Conservation (phyloP, 2,888 invertebrate genomes). For the Argynnis bischoffii region DNA sequence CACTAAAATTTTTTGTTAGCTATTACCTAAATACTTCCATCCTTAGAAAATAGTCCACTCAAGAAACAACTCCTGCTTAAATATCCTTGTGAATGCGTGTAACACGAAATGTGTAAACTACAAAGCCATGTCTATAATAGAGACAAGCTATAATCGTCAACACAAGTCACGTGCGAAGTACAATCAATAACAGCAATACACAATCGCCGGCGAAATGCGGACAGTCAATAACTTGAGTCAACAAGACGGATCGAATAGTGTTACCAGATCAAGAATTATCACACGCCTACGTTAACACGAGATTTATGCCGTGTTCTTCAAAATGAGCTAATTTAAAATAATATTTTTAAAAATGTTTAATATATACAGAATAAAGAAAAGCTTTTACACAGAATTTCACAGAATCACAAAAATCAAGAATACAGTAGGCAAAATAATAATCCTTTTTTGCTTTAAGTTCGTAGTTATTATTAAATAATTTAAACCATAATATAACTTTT, state of each 20-base stretch:
- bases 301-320: not conserved
- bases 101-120: conserved; percentile 32
- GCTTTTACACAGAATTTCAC: too few relatives aligned
- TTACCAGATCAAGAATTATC: conserved; percentile 52
- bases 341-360: not conserved
- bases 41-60: not conserved
- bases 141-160: conserved; percentile 66
- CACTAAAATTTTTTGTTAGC: not conserved
- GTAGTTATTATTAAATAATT: not conserved
- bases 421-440: too few relatives aligned
- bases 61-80: not conserved
- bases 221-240: conserved; percentile 79
- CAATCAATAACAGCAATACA: conserved; percentile 80
- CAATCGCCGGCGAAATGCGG: conserved; percentile 73
- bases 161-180: conserved; percentile 77
- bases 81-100: conserved; percentile 15
- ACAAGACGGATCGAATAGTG: conserved; percentile 60
- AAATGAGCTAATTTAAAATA: not conserved
- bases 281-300: conserved; percentile 25
- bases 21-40: not conserved
- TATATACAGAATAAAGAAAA: too few relatives aligned
- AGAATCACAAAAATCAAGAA: too few relatives aligned
- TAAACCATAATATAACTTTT: conserved; percentile 35
- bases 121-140: conserved; percentile 59
- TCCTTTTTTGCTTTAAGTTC: too few relatives aligned